Evolutionary conservation across 2,113 vertebrate genomes (phyloP), one percentile per base, ranked within the genome.

Genomic region (Pseudonaja textilis): DNA sequence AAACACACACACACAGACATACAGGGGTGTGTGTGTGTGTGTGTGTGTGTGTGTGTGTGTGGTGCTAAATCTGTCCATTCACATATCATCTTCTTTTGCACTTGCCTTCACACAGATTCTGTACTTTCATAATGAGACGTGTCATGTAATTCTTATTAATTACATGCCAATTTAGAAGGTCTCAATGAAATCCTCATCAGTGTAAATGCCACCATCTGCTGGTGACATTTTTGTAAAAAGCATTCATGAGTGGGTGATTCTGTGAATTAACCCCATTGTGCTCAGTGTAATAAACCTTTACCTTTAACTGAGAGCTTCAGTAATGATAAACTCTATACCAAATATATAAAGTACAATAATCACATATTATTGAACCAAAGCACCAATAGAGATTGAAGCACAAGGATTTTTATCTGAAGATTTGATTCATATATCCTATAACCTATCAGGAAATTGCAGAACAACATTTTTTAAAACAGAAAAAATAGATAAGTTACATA

Each of bases 191-290:
- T 93, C 5, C n/a, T 92, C 94, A 55, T 74, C 26, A 96, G 96
- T 95, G 95, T 96, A 96, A 97, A 97, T 97, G 92, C 90, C 95
- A 94, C 97, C 97, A 97, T 96, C 97, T 97, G 97, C 93, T 96
- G 96, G 95, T 89, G 95, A 95, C 92, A 93, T 97, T 95, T 93
- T 94, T 93, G 59, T 90, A 0, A 93, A 87, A 96, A 74, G n/a
- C 57, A 54, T 39, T 14, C 4, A 91, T 81, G 89, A 7, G 16
- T 6, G 54, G 56, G 81, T 94, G 88, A 88, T 93, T 90, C 20
- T 90, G 6, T 85, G 88, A 91, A 94, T 86, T 94, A 92, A 93
- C 89, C 55, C 90, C 52, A 20, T 47, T 96, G 93, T 94, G 57
- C 55, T 94, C 95, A 93, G 69, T 52, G 90, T 64, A 81, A 81